Conservation (phyloP, 2,113 vertebrate species). For the Pogona vitticeps region DNA sequence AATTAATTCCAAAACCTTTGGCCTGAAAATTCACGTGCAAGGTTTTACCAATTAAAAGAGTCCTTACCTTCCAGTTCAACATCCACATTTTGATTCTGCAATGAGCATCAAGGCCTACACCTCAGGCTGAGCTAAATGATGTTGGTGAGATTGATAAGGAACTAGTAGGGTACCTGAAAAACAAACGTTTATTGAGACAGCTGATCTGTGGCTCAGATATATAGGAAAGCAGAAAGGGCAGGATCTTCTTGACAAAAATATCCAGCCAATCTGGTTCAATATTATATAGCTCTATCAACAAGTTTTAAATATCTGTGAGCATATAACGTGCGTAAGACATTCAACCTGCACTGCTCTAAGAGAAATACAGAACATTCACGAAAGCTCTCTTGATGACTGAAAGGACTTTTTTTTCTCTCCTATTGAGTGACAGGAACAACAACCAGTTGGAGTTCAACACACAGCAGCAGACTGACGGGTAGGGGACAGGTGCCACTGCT, state of each 20-base stretch:
- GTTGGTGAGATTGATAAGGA: conserved; percentile 23
- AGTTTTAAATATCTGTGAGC: not conserved
- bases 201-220: not conserved
- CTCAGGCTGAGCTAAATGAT: not conserved
- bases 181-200: not conserved
- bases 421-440: conserved; percentile 45
- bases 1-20: not conserved
- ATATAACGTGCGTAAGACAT: not conserved
- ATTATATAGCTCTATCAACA: not conserved
- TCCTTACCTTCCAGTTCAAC: conserved; percentile 70
- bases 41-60: not conserved
- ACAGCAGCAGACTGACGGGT: conserved; percentile 17
- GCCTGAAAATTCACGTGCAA: not conserved
- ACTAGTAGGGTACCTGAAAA: not conserved
- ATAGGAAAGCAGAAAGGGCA: not conserved
- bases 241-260: not conserved
- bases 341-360: not conserved
- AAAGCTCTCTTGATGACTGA: not conserved
- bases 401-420: not conserved
- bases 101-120: accelerated
- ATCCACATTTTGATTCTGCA: conserved; percentile 43
- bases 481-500: conserved; percentile 12
- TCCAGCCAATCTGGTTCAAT: not conserved
- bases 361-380: not conserved
- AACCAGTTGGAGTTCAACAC: not conserved